Conservation (phyloP, 2,113 vertebrate genomes). For the Nycticorax nycticorax region DNA sequence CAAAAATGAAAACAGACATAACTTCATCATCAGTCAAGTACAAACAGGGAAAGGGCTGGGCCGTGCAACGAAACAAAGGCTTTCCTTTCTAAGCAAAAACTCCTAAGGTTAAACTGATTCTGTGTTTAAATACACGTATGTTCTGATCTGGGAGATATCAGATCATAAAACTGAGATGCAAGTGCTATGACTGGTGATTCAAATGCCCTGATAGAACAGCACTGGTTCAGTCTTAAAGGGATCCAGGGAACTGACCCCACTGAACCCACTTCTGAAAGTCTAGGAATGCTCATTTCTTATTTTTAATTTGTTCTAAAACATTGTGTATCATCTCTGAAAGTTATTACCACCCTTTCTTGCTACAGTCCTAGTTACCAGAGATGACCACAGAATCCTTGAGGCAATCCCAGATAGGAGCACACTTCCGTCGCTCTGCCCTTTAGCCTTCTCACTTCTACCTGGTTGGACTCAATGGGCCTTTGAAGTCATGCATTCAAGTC, state of each 20-base stretch:
- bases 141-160: neutral
- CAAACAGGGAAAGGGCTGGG: conserved; percentile 24
- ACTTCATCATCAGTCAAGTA: conserved; percentile 21
- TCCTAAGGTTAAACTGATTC: neutral
- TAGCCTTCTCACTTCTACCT: neutral
- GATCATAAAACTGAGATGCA: neutral
- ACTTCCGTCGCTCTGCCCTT: neutral
- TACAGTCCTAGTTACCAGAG: neutral
- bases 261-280: neutral
- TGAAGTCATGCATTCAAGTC: neutral
- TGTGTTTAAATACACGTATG: neutral
- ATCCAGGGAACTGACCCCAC: neutral
- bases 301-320: neutral
- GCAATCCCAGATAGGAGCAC: neutral
- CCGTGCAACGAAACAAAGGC: neutral
- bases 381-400: neutral
- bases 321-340: neutral
- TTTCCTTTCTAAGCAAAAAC: neutral
- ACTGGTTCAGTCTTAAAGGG: neutral
- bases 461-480: neutral
- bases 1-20: conserved; percentile 18
- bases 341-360: neutral
- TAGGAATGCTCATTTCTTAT: neutral
- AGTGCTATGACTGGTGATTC: neutral
- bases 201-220: neutral